A percentile compares a stretch with the other conserved stretches of the same genome.
Evolutionary conservation across 2,888 invertebrate genomes (phyloP).

Genomic region (Linnaemya vulpina): DNA sequence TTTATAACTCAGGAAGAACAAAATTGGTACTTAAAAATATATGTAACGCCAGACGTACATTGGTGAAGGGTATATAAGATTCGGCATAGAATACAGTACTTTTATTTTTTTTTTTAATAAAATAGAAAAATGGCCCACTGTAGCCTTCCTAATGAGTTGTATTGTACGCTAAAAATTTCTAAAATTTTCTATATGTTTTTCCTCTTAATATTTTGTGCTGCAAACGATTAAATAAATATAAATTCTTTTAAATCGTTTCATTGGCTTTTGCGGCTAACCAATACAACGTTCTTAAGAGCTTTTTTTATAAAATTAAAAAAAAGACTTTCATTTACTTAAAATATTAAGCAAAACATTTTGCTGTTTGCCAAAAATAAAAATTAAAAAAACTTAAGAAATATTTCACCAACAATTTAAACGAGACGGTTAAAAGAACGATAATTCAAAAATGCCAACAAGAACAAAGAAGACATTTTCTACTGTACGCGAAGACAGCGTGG

Average conservation of each 20-base stretch:
- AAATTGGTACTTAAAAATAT: too few relatives aligned
- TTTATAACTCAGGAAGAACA: too few relatives aligned
- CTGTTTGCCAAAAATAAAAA: slow-evolving; percentile 44
- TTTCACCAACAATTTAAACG: slow-evolving; percentile 29
- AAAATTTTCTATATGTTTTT: slow-evolving; percentile 2
- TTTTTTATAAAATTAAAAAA: background rate
- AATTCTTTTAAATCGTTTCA: slow-evolving; percentile 29
- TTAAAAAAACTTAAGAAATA: background rate
- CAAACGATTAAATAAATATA: background rate
- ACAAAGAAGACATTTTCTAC: slow-evolving; percentile 37
- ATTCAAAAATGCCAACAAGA: slow-evolving; percentile 30
- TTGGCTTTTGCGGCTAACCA: slow-evolving; percentile 63
- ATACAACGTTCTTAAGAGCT: slow-evolving; percentile 28
- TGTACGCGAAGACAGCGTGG: background rate
- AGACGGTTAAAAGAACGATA: slow-evolving; percentile 49
- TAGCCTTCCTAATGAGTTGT: background rate
- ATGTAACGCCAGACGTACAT: too few relatives aligned
- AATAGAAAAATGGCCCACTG: too few relatives aligned
- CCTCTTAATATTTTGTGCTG: background rate
- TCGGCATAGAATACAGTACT: too few relatives aligned
- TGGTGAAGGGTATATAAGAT: too few relatives aligned
- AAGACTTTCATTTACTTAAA: background rate
- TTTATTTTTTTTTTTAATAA: too few relatives aligned
- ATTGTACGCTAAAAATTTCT: background rate
- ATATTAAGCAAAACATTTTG: slow-evolving; percentile 14